A percentile compares a stretch with the other conserved stretches of the same genome.
Conservation (phyloP, 1,140 invertebrate species). For the Trichomalopsis sarcophagae region DNA sequence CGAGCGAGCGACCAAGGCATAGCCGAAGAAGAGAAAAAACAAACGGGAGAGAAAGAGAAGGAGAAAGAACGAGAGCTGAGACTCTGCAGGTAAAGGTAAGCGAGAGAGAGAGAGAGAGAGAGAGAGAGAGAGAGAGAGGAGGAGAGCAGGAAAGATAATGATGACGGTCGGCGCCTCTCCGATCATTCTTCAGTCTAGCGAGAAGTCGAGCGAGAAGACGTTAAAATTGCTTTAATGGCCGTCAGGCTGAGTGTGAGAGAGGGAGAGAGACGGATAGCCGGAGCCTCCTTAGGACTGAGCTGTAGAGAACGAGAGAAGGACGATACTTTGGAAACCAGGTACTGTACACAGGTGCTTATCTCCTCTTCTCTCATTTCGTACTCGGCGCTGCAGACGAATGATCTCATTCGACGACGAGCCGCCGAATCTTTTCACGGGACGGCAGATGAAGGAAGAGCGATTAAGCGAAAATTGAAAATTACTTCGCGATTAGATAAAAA, state of each 20-base stretch:
- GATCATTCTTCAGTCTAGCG: conserved; percentile 73
- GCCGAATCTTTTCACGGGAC: not conserved
- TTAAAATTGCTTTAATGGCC: conserved; percentile 72
- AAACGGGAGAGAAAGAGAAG: not conserved
- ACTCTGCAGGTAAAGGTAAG: not conserved
- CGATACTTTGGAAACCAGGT: conserved; percentile 51
- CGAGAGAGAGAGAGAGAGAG: too few relatives aligned
- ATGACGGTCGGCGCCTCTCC: conserved; percentile 68
- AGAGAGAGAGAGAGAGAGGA: not conserved
- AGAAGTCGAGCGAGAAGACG: conserved; percentile 65
- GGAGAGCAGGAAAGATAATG: conserved; percentile 56
- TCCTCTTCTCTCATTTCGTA: conserved; percentile 58
- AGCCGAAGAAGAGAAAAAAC: conserved; percentile 15
- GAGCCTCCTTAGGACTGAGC: not conserved
- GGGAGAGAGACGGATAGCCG: not conserved
- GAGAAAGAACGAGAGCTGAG: not conserved
- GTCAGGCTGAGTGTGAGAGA: conserved; percentile 51
- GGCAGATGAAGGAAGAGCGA: not conserved
- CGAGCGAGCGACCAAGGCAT: not conserved
- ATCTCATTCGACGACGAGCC: conserved; percentile 31
- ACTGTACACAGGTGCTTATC: conserved; percentile 63
- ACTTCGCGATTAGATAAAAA: conserved; percentile 22
- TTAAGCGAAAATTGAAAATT: conserved; percentile 26
- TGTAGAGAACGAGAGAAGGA: conserved; percentile 19
- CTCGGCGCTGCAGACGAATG: conserved; percentile 38